Conservation (phyloP, 92 coral and sea anemone species). For the Epizoanthus ramosus region DNA sequence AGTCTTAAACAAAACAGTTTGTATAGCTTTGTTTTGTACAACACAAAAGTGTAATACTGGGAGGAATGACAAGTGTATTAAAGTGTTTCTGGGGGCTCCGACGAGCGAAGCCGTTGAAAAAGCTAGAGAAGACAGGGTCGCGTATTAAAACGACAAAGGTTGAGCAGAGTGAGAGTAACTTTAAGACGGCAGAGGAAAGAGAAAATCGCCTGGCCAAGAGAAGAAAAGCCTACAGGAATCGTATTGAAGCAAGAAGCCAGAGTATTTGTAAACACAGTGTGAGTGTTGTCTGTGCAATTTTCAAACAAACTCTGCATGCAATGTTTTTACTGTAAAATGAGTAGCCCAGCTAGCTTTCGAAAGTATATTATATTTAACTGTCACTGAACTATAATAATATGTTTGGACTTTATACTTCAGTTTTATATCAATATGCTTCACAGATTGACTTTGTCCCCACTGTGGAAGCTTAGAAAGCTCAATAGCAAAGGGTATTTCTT, state of each 20-base stretch:
- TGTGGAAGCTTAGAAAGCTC: background rate
- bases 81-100: no score
- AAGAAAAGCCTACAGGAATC: constrained; percentile 4
- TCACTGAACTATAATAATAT: background rate
- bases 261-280: background rate
- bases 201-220: constrained; percentile 6
- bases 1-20: no score
- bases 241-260: background rate
- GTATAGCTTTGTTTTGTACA: no score
- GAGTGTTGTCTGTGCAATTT: background rate
- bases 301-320: background rate
- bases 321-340: constrained; percentile 1
- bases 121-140: no score
- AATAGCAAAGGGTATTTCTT: background rate
- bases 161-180: background rate
- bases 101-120: no score
- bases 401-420: background rate
- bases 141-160: background rate
- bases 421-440: background rate
- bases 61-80: no score
- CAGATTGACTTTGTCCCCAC: background rate
- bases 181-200: constrained; percentile 1
- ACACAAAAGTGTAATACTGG: no score
- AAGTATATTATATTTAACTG: background rate
- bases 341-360: background rate